Conservation (phyloP, 2,888 invertebrate species). For the Leucoptera coffeella region DNA sequence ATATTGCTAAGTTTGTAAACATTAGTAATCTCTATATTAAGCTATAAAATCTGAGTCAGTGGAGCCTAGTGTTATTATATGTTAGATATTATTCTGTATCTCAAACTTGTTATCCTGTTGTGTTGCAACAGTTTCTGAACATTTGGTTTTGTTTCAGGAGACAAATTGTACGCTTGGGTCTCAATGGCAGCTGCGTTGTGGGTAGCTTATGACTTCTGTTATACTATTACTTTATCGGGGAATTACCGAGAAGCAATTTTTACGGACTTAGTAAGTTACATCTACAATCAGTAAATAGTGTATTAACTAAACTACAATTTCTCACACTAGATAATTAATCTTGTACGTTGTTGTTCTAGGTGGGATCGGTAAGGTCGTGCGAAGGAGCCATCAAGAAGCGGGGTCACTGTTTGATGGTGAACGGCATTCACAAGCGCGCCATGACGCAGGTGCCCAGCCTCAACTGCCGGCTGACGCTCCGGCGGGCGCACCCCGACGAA, state of each 20-base stretch:
- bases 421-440: slow-evolving; percentile 23
- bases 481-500: slow-evolving; percentile 24
- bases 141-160: slow-evolving; percentile 15
- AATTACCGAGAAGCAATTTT: slow-evolving; percentile 44
- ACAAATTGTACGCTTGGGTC: slow-evolving; percentile 27
- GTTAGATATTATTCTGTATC: too few species aligned
- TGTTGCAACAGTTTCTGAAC: too few species aligned
- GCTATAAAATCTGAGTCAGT: too few species aligned
- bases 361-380: slow-evolving; percentile 38
- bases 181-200: slow-evolving; percentile 36
- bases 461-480: slow-evolving; percentile 24
- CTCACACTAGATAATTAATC: slow-evolving; percentile 6
- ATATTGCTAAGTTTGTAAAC: too few species aligned
- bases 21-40: too few species aligned
- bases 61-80: too few species aligned
- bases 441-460: slow-evolving; percentile 19
- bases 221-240: slow-evolving; percentile 37
- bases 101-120: too few species aligned
- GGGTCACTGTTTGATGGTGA: slow-evolving; percentile 25
- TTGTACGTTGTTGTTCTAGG: too few species aligned
- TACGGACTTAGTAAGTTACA: slow-evolving; percentile 37
- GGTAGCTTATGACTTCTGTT: slow-evolving; percentile 31
- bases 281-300: too few species aligned
- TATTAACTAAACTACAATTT: slow-evolving; percentile 2
- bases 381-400: slow-evolving; percentile 38